phyloP scores from a whole-genome alignment of 2,113 vertebrate genomes.

The Cheilinus undulatus region DNA sequence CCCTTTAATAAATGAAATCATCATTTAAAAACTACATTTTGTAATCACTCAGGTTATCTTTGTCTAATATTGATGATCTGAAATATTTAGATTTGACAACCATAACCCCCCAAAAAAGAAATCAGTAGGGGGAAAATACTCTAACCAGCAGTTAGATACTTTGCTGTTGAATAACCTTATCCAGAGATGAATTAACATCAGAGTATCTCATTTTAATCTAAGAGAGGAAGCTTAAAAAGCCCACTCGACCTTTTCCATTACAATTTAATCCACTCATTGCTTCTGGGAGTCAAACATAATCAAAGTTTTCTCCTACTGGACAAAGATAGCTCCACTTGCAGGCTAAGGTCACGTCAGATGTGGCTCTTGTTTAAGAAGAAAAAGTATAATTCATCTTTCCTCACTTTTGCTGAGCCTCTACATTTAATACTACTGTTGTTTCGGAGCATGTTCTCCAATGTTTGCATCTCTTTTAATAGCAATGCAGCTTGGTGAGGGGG shows the following conservation, averaged over 20 bases:
- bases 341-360: not conserved
- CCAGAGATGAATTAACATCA: not conserved
- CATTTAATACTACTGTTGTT: not conserved
- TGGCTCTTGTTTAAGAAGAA: not conserved
- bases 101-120: too few relatives aligned
- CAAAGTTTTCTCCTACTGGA: not conserved
- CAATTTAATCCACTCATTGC: not conserved
- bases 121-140: too few relatives aligned
- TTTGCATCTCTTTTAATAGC: not conserved
- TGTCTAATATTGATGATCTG: too few relatives aligned
- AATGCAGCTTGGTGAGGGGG: not conserved
- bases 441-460: not conserved
- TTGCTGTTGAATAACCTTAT: conserved; percentile 4
- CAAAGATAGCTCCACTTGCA: not conserved
- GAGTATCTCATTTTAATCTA: not conserved
- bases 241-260: not conserved
- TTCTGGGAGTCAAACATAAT: conserved; percentile 4
- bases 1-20: too few relatives aligned
- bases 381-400: not conserved
- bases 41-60: too few relatives aligned
- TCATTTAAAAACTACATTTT: too few relatives aligned
- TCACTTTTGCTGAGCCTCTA: not conserved
- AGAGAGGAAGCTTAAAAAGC: not conserved
- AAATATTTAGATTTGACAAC: too few relatives aligned
- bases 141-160: too few relatives aligned